These are phyloP conservation scores for Hartigia nigra DNA, from an alignment of 2,888 invertebrate species.

Conservation along the genomic window DNA sequence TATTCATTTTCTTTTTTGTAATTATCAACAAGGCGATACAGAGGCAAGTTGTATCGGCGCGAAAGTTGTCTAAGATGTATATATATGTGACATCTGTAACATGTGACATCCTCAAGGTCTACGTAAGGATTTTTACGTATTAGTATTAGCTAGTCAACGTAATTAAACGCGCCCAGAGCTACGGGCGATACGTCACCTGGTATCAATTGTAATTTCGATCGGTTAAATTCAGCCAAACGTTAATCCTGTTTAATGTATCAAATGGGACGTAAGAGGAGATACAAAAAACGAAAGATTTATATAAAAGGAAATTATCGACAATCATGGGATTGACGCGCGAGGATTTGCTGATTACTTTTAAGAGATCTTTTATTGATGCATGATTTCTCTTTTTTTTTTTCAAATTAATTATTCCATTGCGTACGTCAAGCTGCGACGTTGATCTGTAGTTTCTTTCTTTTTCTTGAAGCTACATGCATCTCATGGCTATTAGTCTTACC, in stretches of 20 bases:
- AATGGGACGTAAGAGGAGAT: not conserved
- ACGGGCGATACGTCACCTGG: not conserved
- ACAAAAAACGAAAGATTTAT: not conserved
- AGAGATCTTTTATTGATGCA: not conserved
- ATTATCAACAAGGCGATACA: not conserved
- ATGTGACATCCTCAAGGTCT: constrained; percentile 12
- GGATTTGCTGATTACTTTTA: not conserved
- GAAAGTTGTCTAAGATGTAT: constrained; percentile 14
- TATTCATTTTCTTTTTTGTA: constrained; percentile 4
- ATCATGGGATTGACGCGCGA: not conserved
- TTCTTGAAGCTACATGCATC: not conserved
- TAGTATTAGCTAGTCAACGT: constrained; percentile 57
- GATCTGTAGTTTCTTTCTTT: not conserved
- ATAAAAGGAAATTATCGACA: not conserved
- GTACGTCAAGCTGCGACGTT: not conserved
- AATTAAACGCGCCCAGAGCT: constrained; percentile 11
- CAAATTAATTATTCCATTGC: not conserved
- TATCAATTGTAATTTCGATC: not conserved
- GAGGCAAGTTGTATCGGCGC: not conserved
- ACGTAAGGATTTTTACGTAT: constrained; percentile 30
- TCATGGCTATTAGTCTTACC: not conserved
- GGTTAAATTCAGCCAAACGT: not conserved
- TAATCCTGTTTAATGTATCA: not conserved
- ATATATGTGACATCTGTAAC: constrained; percentile 12
- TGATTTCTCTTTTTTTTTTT: not conserved